phyloP scores from a whole-genome alignment of 2,888 invertebrate genomes.

The Watsonalla cultraria region DNA sequence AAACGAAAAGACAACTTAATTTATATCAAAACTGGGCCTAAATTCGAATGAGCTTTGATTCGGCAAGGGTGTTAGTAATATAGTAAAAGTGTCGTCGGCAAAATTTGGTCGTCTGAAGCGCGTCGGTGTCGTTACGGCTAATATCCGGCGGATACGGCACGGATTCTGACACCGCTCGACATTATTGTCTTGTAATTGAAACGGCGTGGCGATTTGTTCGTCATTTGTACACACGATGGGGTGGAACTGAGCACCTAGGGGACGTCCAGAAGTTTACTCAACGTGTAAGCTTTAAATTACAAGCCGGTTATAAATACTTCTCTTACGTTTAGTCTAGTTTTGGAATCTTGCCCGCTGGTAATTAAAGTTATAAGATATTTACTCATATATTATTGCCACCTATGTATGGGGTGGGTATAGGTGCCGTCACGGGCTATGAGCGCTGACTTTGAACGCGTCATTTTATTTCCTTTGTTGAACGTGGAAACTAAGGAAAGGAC shows the following conservation, averaged over 20 bases:
- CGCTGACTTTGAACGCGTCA: no score
- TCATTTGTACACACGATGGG: constrained; percentile 34
- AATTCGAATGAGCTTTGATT: constrained; percentile 18
- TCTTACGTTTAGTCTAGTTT: no score
- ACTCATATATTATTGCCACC: no score
- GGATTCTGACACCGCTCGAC: constrained; percentile 45
- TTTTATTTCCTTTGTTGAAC: no score
- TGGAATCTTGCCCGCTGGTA: no score
- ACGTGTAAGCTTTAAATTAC: neutral
- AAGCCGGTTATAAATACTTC: neutral
- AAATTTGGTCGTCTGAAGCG: constrained; percentile 60
- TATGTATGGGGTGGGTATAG: no score
- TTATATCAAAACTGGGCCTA: constrained; percentile 8
- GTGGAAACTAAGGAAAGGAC: no score
- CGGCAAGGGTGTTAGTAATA: constrained; percentile 27
- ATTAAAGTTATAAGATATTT: no score
- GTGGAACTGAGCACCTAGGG: constrained; percentile 9
- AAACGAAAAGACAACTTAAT: neutral
- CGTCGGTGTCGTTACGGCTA: constrained; percentile 48
- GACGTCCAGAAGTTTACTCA: neutral
- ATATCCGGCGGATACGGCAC: constrained; percentile 72
- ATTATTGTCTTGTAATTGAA: constrained; percentile 72
- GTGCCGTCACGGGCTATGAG: no score
- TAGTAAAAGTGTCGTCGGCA: constrained; percentile 67
- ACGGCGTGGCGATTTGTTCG: constrained; percentile 62